Evolutionary conservation across 2,113 vertebrate species (phyloP), one percentile per base, ranked within the genome.

Genomic region (Potamarius usumacintae): DNA sequence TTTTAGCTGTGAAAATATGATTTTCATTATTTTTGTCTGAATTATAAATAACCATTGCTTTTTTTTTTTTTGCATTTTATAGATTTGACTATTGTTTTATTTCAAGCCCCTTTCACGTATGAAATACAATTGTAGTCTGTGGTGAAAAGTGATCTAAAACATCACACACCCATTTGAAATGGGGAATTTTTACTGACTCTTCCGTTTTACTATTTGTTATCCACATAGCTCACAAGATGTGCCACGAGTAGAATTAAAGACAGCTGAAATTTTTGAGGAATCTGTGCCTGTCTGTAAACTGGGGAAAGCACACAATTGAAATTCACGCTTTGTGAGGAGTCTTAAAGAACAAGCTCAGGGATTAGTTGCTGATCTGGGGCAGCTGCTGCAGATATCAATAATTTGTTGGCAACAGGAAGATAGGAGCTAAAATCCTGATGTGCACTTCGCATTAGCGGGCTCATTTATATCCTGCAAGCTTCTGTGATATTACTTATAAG

Each of bases 321-420:
- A 30, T 82, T 82, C 57, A 82, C 57, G 62, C 18, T 82, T 62
- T 20, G 34, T 48, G 18, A 82, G 14, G 11, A 62, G 30, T 62
- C 79, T 62, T 62, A 81, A 81, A 81, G 27, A 55, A 58, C 8
- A 11, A 34, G 55, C 27, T 34, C 17, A 60, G 27, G 34, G 27
- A 81, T 42, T 62, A 62, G 79, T 22, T 82, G 18, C n/a, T 7
- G 27, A 30, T 80, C 17, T 30, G 53, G 27, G 48, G 78, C 7
- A 4, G 52, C 78, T 18, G 52, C 22, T 60, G 30, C 15, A 81
- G 17, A 81, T 81, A 81, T 81, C 79, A 81, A 81, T 81, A 81
- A 81, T 60, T 27, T 22, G 55, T 81, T 81, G 79, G 79, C 55
- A 81, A 42, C 17, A 58, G 53, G 8, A 22, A 42, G 17, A 58